These are phyloP conservation scores for Whitmania pigra DNA, from an alignment of 1,140 invertebrate species.

Conservation along the genomic window DNA sequence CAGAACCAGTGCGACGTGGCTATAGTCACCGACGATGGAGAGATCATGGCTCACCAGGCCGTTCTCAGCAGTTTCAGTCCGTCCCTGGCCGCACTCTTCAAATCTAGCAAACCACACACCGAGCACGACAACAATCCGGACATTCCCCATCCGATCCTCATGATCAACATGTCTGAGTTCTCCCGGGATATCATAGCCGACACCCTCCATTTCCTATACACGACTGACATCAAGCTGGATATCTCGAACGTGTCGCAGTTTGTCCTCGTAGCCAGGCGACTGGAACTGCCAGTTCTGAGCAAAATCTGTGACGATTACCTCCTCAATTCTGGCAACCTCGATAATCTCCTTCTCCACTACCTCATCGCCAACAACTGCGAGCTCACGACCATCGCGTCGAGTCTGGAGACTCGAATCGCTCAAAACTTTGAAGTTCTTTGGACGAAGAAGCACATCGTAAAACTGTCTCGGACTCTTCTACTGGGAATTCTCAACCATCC, in stretches of 20 bases:
- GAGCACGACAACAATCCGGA: neutral
- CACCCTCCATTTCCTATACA: conserved; percentile 25
- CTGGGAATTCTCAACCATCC: conserved; percentile 14
- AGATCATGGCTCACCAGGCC: conserved; percentile 24
- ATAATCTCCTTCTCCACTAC: conserved; percentile 20
- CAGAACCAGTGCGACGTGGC: conserved; percentile 24
- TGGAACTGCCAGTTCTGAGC: conserved; percentile 16
- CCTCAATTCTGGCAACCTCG: conserved; percentile 20
- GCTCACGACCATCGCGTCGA: neutral
- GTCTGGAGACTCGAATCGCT: neutral
- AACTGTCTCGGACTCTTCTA: conserved; percentile 10
- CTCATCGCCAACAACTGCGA: conserved; percentile 19
- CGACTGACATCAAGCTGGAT: conserved; percentile 25
- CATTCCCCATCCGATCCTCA: too few relatives aligned
- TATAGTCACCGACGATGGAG: conserved; percentile 19
- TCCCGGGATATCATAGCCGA: conserved; percentile 16
- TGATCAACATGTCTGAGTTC: conserved; percentile 24
- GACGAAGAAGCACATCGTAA: conserved; percentile 18
- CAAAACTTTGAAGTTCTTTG: conserved; percentile 17
- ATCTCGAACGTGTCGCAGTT: conserved; percentile 17
- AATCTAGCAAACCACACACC: conserved; percentile 5
- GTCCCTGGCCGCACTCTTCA: conserved; percentile 17
- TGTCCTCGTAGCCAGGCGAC: conserved; percentile 15
- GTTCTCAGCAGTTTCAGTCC: conserved; percentile 23
- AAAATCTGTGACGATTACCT: conserved; percentile 18